Evolutionary conservation across 2,888 invertebrate genomes (phyloP).

Genomic region (Troides helena): DNA sequence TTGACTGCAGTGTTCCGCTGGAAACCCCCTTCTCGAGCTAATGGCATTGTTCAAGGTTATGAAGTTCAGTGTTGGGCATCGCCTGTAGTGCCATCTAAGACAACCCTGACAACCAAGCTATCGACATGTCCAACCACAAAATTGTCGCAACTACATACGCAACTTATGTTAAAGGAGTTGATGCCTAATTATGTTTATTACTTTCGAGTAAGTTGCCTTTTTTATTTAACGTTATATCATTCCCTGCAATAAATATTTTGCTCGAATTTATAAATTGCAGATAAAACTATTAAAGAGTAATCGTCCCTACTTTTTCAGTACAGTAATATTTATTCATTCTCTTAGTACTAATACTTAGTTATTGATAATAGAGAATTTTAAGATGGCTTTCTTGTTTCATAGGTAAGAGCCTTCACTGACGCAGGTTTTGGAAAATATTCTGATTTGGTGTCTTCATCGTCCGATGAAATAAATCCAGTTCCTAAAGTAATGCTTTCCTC

Average conservation of each 20-base stretch:
- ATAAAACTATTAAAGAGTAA: not conserved
- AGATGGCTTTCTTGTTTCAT: constrained; percentile 4
- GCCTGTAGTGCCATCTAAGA: constrained; percentile 39
- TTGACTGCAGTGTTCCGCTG: constrained; percentile 87
- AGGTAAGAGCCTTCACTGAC: constrained; percentile 90
- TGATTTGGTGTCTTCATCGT: constrained; percentile 79
- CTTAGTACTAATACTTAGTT: not conserved
- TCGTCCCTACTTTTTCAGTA: not conserved
- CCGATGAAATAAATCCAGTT: constrained; percentile 87
- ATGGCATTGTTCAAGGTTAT: constrained; percentile 88
- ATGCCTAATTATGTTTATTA: constrained; percentile 83
- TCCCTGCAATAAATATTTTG: not conserved
- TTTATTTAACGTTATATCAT: not conserved
- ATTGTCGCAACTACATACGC: constrained; percentile 73
- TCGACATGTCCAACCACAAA: constrained; percentile 77
- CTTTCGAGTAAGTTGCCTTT: constrained; percentile 77
- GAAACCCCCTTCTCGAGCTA: constrained; percentile 86
- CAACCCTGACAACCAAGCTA: constrained; percentile 53
- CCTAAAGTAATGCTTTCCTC: constrained; percentile 89
- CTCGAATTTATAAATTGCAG: not conserved
- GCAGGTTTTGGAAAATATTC: constrained; percentile 88
- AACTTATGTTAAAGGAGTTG: constrained; percentile 80
- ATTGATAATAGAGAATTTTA: not conserved
- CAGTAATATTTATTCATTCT: not conserved
- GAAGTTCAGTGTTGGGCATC: constrained; percentile 84